These are phyloP conservation scores for Falco rusticolus DNA, from an alignment of 2,797 vertebrate genomes.

Conservation along the genomic window DNA sequence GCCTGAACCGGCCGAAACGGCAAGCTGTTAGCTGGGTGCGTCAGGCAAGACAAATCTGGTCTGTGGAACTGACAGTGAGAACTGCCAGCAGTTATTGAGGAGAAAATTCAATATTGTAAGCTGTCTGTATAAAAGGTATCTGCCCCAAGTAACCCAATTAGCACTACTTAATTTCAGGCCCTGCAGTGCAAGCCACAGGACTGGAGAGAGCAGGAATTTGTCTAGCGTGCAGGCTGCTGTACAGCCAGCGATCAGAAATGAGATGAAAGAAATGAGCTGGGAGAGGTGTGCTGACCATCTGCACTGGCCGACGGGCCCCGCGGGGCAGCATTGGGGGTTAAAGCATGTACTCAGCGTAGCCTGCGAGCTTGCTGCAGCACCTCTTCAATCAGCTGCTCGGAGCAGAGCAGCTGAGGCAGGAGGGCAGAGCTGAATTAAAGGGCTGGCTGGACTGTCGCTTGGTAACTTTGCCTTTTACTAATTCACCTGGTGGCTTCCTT, in stretches of 20 bases:
- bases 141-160: not conserved
- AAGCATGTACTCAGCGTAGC: not conserved
- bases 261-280: not conserved
- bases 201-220: not conserved
- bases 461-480: not conserved
- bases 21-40: not conserved
- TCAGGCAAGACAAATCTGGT: not conserved
- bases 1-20: not conserved
- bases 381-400: not conserved
- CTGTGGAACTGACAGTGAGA: not conserved
- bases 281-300: not conserved
- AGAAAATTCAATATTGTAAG: not conserved
- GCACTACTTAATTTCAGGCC: not conserved
- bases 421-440: too few species aligned
- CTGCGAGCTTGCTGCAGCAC: not conserved
- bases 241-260: accelerated
- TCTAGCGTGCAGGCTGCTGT: not conserved
- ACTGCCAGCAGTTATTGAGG: not conserved
- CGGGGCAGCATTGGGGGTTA: too few species aligned
- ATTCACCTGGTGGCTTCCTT: not conserved
- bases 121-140: not conserved
- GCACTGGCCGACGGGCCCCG: not conserved
- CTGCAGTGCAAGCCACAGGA: not conserved
- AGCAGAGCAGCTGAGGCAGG: not conserved
- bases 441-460: accelerated